A percentile compares a stretch with the other conserved stretches of the same genome.
Conservation (phyloP, 1,140 invertebrate species). For the Brachionus manjavacas region DNA sequence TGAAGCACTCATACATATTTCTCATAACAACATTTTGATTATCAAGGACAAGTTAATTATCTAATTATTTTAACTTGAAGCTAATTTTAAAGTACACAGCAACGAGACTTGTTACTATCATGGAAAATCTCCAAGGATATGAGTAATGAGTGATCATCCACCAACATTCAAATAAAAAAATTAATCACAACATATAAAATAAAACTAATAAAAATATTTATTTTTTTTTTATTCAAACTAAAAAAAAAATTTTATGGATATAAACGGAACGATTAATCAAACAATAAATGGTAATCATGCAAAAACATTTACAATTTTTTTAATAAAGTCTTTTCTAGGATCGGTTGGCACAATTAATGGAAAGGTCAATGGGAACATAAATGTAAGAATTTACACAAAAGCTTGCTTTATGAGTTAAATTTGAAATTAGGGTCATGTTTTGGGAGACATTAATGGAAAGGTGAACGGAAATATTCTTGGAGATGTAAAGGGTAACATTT, state of each 20-base stretch:
- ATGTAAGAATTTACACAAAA: background rate
- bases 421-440: background rate
- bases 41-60: too few species aligned
- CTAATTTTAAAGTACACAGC: too few species aligned
- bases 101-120: too few species aligned
- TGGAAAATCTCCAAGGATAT: too few species aligned
- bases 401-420: background rate
- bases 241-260: background rate
- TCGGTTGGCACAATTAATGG: background rate
- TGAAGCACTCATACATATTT: too few species aligned
- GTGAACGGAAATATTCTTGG: background rate
- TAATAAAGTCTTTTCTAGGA: background rate
- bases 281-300: background rate
- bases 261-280: background rate
- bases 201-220: too few species aligned
- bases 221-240: background rate
- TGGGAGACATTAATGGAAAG: background rate
- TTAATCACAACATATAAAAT: too few species aligned
- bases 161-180: too few species aligned
- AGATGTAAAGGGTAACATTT: background rate
- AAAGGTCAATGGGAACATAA: background rate
- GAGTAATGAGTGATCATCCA: too few species aligned
- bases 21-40: too few species aligned
- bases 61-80: too few species aligned
- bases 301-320: background rate